Evolutionary conservation across 2,888 invertebrate genomes (phyloP), one percentile per base, ranked within the genome.

Genomic region (Seira ritae): DNA sequence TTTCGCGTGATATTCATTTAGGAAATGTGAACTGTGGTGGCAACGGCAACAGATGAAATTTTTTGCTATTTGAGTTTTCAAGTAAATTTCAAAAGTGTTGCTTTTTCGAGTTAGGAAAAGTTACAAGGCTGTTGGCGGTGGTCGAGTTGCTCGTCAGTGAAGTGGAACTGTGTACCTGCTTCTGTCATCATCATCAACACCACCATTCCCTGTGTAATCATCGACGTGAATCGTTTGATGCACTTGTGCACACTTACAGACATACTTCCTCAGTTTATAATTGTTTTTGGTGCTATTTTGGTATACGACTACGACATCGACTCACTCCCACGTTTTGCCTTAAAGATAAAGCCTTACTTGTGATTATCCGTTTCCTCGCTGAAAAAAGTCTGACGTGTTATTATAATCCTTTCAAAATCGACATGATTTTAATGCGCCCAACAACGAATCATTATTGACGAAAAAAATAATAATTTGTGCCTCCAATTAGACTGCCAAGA

Each of bases 131-230:
- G 62, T 62, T 8, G 10, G 8, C 20, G 62, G 62, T 62, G 62
- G 19, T 62, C 22, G 62, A 62, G 62, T 23, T 22, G 65, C 31
- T 73, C 73, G 62, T 62, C 62, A 73, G 73, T 73, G 73, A 65
- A 65, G 73, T 73, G 65, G 65, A 73, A 73, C 65, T 31, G 65
- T 24, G 71, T 55, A 70, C 70, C 70, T 70, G 70, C 70, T 70
- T 50, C 20, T 42, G 70, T 46, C 70, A 42, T 70, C 70, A 70
- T 70, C 46, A 46, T 42, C 37, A 46, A 4, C 23, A 1, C 24
- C 42, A 37, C 19, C 69, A 55, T 71, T 3, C 55, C 37, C 8
- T 22, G 50, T 22, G 31, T 71, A 20, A 71, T 20, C 62, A 62
- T 20, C 22, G 62, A 62, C 62, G 62, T 62, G 62, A 20, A 62